A percentile compares a stretch with the other conserved stretches of the same genome.
phyloP scores from a whole-genome alignment of 2,888 invertebrate genomes.

The Limenitis camilla region DNA sequence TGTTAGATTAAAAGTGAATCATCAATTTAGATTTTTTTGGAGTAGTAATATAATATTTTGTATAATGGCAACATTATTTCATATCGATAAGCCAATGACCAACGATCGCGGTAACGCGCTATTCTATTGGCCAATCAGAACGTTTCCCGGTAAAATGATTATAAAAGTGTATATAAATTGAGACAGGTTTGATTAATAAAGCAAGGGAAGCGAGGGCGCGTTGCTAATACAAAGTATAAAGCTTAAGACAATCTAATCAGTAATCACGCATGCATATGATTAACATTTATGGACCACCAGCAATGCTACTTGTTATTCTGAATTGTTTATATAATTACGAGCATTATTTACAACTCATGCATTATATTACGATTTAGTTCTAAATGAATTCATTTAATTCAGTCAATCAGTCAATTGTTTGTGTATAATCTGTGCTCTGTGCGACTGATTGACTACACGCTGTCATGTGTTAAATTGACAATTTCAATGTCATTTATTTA shows the following conservation, averaged over 20 bases:
- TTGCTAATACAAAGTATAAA: neutral
- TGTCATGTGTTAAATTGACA: too few relatives aligned
- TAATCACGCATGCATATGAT: neutral
- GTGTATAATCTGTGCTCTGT: too few relatives aligned
- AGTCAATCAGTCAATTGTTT: too few relatives aligned
- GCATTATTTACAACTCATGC: too few relatives aligned
- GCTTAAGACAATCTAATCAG: slow-evolving; percentile 1
- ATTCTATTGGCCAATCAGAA: neutral
- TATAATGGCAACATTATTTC: neutral
- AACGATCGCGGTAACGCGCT: neutral
- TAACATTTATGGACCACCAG: slow-evolving; percentile 8
- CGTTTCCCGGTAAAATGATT: neutral
- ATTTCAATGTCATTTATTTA: too few relatives aligned
- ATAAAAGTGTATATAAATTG: too few relatives aligned
- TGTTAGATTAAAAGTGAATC: too few relatives aligned
- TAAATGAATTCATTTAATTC: neutral
- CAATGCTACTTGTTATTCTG: neutral
- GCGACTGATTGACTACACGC: too few relatives aligned
- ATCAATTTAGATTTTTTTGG: too few relatives aligned
- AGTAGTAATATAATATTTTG: too few relatives aligned
- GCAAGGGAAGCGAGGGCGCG: neutral
- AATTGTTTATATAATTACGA: slow-evolving; percentile 4
- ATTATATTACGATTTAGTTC: too few relatives aligned
- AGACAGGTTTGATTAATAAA: too few relatives aligned
- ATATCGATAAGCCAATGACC: slow-evolving; percentile 5